A percentile compares a stretch with the other conserved stretches of the same genome.
These are phyloP conservation scores for Taenioides sp. DNA, from an alignment of 2,797 vertebrate genomes.

Conservation along the genomic window DNA sequence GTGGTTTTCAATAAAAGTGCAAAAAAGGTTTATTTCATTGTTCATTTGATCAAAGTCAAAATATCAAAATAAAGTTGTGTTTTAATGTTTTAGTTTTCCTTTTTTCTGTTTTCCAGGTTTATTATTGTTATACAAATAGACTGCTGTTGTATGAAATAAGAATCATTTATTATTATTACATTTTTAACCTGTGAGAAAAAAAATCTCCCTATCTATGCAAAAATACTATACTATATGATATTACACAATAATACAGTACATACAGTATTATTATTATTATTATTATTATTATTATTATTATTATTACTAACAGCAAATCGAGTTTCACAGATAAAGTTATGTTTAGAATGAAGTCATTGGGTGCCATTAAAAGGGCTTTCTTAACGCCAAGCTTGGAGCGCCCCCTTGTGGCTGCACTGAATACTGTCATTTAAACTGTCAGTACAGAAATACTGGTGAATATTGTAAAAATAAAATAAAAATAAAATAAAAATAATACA, in stretches of 20 bases:
- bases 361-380: not conserved
- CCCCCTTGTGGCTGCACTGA: conserved; percentile 50
- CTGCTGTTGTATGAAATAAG: not conserved
- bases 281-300: no score
- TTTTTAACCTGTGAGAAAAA: not conserved
- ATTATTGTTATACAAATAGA: not conserved
- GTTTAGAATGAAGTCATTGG: not conserved
- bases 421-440: conserved; percentile 2
- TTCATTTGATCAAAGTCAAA: no score
- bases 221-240: not conserved
- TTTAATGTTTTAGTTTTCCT: no score
- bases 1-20: not conserved
- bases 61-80: no score
- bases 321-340: not conserved
- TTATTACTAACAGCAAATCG: not conserved
- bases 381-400: conserved; percentile 20
- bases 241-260: conserved; percentile 5
- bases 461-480: not conserved
- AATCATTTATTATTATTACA: not conserved
- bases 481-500: not conserved
- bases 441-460: not conserved
- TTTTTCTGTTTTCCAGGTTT: no score
- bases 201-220: not conserved
- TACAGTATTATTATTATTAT: not conserved
- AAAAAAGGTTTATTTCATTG: not conserved